Conservation (phyloP, 2,113 vertebrate genomes). For the Platanista minor region DNA sequence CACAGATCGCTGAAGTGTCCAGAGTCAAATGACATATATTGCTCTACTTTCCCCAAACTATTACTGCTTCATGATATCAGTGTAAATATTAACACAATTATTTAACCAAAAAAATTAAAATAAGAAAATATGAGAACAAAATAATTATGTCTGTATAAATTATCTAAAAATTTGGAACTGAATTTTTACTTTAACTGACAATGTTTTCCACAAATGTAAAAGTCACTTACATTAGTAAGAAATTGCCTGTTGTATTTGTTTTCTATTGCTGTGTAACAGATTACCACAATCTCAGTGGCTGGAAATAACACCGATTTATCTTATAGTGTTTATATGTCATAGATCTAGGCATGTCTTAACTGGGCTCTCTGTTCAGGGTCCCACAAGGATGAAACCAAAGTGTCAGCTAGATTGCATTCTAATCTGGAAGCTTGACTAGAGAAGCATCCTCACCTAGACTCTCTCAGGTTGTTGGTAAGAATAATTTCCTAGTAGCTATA, state of each 20-base stretch:
- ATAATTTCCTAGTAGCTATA: not conserved
- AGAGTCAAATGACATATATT: not conserved
- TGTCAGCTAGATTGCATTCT: not conserved
- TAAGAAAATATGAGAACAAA: not conserved
- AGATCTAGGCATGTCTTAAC: not conserved
- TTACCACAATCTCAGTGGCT: not conserved
- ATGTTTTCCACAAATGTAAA: not conserved
- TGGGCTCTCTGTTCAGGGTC: not conserved
- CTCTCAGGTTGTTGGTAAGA: not conserved
- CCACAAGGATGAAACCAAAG: not conserved
- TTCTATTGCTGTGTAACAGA: not conserved
- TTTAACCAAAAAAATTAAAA: not conserved
- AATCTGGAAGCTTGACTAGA: not conserved
- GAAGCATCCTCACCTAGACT: not conserved
- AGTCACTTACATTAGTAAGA: not conserved
- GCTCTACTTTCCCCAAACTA: not conserved
- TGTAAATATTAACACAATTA: not conserved
- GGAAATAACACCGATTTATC: not conserved
- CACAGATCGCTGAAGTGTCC: not conserved
- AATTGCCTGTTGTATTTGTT: not conserved
- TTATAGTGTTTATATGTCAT: not conserved
- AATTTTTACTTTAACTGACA: not conserved
- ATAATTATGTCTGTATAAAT: not conserved
- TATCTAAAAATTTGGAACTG: not conserved
- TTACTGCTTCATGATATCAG: not conserved